Percentiles rank a stretch among this genome's conserved stretches.
These are phyloP conservation scores for Lepidurus packardi DNA, from an alignment of 1,140 invertebrate species.

Conservation along the genomic window DNA sequence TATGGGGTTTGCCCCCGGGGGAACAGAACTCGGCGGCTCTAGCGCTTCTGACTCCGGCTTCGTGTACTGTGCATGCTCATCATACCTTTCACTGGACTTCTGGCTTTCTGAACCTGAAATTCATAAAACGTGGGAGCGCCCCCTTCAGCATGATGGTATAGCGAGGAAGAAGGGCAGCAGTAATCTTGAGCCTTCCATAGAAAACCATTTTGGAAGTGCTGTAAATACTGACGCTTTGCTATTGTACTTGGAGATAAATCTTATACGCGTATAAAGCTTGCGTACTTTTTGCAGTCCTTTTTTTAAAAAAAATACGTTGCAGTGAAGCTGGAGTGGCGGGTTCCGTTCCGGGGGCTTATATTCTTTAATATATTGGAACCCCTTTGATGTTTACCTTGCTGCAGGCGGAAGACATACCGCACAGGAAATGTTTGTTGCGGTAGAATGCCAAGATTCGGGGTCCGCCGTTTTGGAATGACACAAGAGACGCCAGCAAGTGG, in stretches of 20 bases:
- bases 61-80: not conserved
- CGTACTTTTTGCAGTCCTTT: no score
- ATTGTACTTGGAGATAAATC: no score
- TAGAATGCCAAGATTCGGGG: not conserved
- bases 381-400: not conserved
- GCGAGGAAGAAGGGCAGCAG: not conserved
- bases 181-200: not conserved
- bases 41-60: not conserved
- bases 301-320: not conserved
- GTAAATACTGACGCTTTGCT: no score
- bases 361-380: not conserved
- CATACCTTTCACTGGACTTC: not conserved
- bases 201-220: not conserved
- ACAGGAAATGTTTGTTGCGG: constrained; percentile 2
- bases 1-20: not conserved
- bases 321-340: not conserved
- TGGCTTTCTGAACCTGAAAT: not conserved
- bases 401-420: not conserved
- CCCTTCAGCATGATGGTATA: not conserved
- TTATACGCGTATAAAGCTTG: no score
- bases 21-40: not conserved
- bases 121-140: not conserved
- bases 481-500: constrained; percentile 8
- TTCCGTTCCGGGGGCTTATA: not conserved
- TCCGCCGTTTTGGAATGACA: not conserved